Evolutionary conservation across 2,797 vertebrate species (phyloP).

Genomic region (Sardinella longiceps): DNA sequence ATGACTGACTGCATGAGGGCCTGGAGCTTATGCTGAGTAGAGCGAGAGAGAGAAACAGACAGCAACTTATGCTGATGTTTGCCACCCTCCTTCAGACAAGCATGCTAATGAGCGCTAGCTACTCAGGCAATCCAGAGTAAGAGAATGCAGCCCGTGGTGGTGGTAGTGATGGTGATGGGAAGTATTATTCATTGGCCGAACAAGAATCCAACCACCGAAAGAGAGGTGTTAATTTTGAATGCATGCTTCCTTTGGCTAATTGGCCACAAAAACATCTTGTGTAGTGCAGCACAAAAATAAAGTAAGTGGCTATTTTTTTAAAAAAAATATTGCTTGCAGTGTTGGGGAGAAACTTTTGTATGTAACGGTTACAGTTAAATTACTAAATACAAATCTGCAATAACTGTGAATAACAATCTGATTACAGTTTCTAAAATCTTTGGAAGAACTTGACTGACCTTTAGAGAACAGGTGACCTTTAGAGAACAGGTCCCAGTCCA

Average conservation of each 20-base stretch:
- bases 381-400: no score
- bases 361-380: no score
- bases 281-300: neutral
- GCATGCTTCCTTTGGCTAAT: neutral
- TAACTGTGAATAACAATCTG: no score
- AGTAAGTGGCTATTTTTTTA: neutral
- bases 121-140: neutral
- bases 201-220: neutral
- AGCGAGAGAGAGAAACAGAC: constrained; percentile 31
- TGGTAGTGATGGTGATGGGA: neutral
- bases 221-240: neutral
- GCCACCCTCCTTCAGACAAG: constrained; percentile 51
- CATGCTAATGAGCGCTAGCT: constrained; percentile 47
- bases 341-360: no score
- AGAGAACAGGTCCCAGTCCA: no score
- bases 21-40: constrained; percentile 25
- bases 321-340: no score
- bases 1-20: constrained; percentile 39
- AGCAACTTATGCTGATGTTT: constrained; percentile 23
- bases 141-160: neutral
- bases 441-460: no score
- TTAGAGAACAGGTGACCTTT: no score
- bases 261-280: no score
- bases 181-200: neutral
- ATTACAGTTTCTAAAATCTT: no score